Evolutionary conservation across 2,113 vertebrate genomes (phyloP).

Genomic region (Mesocricetus auratus): DNA sequence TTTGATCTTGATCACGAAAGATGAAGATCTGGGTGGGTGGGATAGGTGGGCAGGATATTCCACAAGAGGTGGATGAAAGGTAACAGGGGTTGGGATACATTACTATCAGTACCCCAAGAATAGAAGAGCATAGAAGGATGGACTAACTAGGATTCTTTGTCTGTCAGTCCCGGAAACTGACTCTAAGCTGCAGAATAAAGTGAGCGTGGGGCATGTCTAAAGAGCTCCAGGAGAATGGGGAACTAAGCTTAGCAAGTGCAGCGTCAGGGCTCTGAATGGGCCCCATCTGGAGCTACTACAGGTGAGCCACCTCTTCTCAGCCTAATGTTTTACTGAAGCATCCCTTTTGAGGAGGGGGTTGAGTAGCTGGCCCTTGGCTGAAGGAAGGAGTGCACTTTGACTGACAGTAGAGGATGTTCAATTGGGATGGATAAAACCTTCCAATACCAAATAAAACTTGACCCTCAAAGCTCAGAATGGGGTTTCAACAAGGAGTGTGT

Average conservation of each 20-base stretch:
- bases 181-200: not conserved
- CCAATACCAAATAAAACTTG: not conserved
- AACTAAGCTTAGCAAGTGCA: not conserved
- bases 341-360: not conserved
- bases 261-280: not conserved
- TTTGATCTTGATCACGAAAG: not conserved
- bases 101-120: not conserved
- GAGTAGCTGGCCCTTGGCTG: accelerated
- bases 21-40: not conserved
- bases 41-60: not conserved
- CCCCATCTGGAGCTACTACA: not conserved
- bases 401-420: not conserved
- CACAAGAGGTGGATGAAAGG: not conserved
- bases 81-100: not conserved
- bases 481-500: not conserved
- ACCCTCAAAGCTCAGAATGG: not conserved
- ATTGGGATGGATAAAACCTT: not conserved
- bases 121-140: not conserved
- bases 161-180: not conserved
- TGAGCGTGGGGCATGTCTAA: not conserved
- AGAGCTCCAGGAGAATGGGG: not conserved
- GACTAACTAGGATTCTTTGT: not conserved
- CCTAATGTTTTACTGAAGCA: not conserved
- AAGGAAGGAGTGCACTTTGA: not conserved
- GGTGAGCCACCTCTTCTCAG: no score